Conservation (phyloP, 1,140 invertebrate genomes). For the Ips nitidus region DNA sequence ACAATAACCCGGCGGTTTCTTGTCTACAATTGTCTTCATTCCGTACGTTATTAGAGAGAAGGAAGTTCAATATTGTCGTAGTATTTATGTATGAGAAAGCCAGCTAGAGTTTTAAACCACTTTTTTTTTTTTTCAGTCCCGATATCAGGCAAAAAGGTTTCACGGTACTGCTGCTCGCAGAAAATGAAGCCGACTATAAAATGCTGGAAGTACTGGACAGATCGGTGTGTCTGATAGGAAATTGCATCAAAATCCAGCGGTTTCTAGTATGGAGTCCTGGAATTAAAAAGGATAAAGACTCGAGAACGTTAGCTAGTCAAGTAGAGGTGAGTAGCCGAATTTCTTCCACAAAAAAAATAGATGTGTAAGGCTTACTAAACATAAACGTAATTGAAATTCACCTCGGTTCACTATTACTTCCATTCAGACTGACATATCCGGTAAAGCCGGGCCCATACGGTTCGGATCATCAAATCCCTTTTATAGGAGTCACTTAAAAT, state of each 20-base stretch:
- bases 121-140: slow-evolving; percentile 12
- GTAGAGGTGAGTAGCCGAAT: slow-evolving; percentile 41
- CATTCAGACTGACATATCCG: slow-evolving; percentile 38
- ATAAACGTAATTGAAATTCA: slow-evolving; percentile 34
- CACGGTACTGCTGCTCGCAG: slow-evolving; percentile 48
- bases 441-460: slow-evolving; percentile 34
- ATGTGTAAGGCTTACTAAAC: background rate
- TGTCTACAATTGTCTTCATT: no score
- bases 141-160: slow-evolving; percentile 46
- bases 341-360: background rate
- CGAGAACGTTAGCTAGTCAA: slow-evolving; percentile 44
- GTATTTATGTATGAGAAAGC: background rate
- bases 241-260: slow-evolving; percentile 42
- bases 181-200: slow-evolving; percentile 48
- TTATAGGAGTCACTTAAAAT: slow-evolving; percentile 33
- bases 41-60: no score
- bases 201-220: slow-evolving; percentile 50
- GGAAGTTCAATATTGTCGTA: no score
- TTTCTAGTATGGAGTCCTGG: slow-evolving; percentile 50
- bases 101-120: background rate
- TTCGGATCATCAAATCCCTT: slow-evolving; percentile 31
- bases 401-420: slow-evolving; percentile 21
- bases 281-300: slow-evolving; percentile 31
- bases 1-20: no score
- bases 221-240: slow-evolving; percentile 45